phyloP scores from a whole-genome alignment of 2,113 vertebrate genomes.

The Saccopteryx leptura region DNA sequence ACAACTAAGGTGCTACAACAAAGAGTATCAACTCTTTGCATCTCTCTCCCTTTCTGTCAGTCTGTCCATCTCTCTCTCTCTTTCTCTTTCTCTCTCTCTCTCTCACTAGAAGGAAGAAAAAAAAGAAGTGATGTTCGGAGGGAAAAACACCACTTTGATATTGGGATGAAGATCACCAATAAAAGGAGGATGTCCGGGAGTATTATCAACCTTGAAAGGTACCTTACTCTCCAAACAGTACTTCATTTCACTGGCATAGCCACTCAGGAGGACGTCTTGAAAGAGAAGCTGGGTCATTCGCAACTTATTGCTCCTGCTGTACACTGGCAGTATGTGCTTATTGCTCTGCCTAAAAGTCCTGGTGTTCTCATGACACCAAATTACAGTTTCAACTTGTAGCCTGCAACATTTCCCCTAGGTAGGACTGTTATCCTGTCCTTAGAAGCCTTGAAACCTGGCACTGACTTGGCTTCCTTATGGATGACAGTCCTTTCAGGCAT shows the following conservation, averaged over 20 bases:
- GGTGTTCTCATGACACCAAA: background rate
- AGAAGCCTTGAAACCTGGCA: background rate
- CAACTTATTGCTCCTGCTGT: background rate
- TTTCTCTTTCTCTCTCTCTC: no score
- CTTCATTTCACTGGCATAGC: background rate
- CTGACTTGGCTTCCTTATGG: background rate
- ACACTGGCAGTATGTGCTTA: background rate
- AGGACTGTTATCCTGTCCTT: background rate
- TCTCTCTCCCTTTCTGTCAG: no score
- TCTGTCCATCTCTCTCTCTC: no score
- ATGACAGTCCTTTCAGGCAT: background rate
- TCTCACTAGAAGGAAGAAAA: no score
- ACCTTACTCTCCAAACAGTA: background rate
- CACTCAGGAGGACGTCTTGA: background rate
- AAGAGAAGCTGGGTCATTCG: background rate
- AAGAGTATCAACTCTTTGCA: no score
- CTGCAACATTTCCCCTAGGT: background rate
- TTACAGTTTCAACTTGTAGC: background rate
- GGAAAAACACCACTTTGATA: background rate
- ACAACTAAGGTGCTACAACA: no score
- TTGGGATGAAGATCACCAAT: background rate
- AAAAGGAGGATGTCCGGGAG: background rate
- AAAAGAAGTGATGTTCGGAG: background rate
- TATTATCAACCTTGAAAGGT: background rate
- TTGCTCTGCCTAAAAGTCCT: background rate